Conservation (phyloP, 2,113 vertebrate genomes). For the Megaceryle maxima region DNA sequence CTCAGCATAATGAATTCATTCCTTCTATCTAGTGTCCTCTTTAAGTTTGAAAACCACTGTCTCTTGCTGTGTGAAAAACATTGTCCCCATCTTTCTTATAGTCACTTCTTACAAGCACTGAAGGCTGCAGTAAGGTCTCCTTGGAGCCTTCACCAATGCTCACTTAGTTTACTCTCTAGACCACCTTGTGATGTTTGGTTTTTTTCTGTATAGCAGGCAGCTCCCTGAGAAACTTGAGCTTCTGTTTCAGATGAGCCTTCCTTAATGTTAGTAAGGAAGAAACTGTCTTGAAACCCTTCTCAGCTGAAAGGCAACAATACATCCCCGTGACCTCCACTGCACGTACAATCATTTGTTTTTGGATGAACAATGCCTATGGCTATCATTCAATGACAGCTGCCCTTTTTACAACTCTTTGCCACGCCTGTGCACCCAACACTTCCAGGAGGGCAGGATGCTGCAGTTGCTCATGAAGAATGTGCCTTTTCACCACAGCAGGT, state of each 20-base stretch:
- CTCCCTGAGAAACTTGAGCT: neutral
- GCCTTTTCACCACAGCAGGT: neutral
- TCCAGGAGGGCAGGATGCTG: neutral
- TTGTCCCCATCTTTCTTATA: neutral
- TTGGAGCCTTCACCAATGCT: neutral
- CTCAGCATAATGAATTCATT: neutral
- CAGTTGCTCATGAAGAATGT: accelerated
- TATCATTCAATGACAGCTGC: neutral
- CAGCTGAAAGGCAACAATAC: neutral
- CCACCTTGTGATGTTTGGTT: neutral
- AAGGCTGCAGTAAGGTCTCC: too few species aligned
- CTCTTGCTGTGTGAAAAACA: neutral
- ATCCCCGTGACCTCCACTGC: neutral
- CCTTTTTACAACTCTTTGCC: neutral
- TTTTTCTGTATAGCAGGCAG: neutral
- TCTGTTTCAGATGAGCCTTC: neutral
- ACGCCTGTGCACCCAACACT: accelerated
- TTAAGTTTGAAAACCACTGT: neutral
- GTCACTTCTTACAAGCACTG: neutral
- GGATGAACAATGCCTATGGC: neutral
- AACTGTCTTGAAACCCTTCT: neutral
- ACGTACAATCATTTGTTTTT: neutral
- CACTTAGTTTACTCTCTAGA: neutral
- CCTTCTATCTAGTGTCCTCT: neutral
- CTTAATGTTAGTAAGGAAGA: neutral